Conservation (phyloP, 2,113 vertebrate genomes). For the Hemiprocne comata region DNA sequence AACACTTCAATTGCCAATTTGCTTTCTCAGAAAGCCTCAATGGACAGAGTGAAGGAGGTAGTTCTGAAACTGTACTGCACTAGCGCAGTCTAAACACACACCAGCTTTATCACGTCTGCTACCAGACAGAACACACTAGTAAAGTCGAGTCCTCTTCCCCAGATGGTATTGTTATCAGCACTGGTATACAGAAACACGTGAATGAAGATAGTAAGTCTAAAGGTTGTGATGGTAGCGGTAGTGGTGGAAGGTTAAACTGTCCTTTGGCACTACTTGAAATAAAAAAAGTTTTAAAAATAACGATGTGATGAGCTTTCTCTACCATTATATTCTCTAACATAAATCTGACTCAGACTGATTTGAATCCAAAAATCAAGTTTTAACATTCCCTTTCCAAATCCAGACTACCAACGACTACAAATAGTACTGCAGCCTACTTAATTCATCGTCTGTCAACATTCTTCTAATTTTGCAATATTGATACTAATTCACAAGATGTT, state of each 20-base stretch:
- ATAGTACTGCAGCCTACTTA: neutral
- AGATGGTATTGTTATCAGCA: slow-evolving; percentile 78
- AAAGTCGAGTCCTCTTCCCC: slow-evolving; percentile 36
- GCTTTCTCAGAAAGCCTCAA: slow-evolving; percentile 12
- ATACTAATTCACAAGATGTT: slow-evolving; percentile 24
- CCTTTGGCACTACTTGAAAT: slow-evolving; percentile 60
- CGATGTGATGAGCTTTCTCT: slow-evolving; percentile 10
- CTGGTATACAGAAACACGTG: slow-evolving; percentile 65
- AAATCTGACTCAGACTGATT: neutral
- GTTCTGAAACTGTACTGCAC: neutral
- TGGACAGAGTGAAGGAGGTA: neutral
- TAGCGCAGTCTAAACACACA: neutral
- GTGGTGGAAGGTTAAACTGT: slow-evolving; percentile 84
- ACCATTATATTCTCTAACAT: neutral
- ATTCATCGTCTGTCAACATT: slow-evolving; percentile 40
- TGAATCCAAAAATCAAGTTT: neutral
- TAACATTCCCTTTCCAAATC: slow-evolving; percentile 14
- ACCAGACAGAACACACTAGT: neutral
- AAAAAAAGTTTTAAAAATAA: neutral
- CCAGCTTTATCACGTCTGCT: slow-evolving; percentile 3
- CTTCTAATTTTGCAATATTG: neutral
- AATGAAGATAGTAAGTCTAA: slow-evolving; percentile 63
- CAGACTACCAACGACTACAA: slow-evolving; percentile 45
- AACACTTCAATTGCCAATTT: neutral
- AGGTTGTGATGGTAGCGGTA: slow-evolving; percentile 76